Evolutionary conservation across 2,113 vertebrate species (phyloP).

Genomic region (Syngnathus scovelli): DNA sequence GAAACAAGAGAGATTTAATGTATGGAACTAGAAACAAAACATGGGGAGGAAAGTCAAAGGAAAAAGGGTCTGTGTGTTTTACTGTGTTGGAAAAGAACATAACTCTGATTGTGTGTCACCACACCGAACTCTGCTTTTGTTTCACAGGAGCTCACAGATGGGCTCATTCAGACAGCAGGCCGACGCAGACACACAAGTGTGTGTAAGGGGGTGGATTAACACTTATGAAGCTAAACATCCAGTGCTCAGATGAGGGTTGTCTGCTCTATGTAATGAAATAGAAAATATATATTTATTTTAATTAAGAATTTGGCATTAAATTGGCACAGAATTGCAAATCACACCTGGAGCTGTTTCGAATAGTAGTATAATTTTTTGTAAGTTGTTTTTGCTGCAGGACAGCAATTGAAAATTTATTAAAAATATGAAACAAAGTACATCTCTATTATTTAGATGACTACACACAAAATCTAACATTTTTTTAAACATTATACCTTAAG

Average conservation of each 20-base stretch:
- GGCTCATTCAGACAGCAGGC: slow-evolving; percentile 50
- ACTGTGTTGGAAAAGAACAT: slow-evolving; percentile 21
- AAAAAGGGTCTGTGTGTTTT: slow-evolving; percentile 12
- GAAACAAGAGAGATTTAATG: background rate
- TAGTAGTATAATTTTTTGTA: too few relatives aligned
- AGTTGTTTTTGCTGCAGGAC: too few relatives aligned
- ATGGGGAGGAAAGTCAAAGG: background rate
- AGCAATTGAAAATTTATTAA: too few relatives aligned
- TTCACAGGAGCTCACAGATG: slow-evolving; percentile 62
- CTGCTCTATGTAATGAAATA: background rate
- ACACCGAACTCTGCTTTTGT: slow-evolving; percentile 55
- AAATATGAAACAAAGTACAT: too few relatives aligned
- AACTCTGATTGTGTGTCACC: slow-evolving; percentile 32
- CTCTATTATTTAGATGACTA: too few relatives aligned
- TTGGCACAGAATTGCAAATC: too few relatives aligned
- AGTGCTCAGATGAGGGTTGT: background rate
- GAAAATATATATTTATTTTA: too few relatives aligned
- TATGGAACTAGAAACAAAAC: background rate
- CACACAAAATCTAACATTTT: too few relatives aligned
- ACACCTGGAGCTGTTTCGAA: too few relatives aligned
- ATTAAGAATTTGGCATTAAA: too few relatives aligned
- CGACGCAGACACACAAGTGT: background rate
- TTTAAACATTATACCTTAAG: too few relatives aligned
- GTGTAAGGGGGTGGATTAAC: background rate
- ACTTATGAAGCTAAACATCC: background rate